phyloP scores from a whole-genome alignment of 2,113 vertebrate genomes.

The Hucho hucho region DNA sequence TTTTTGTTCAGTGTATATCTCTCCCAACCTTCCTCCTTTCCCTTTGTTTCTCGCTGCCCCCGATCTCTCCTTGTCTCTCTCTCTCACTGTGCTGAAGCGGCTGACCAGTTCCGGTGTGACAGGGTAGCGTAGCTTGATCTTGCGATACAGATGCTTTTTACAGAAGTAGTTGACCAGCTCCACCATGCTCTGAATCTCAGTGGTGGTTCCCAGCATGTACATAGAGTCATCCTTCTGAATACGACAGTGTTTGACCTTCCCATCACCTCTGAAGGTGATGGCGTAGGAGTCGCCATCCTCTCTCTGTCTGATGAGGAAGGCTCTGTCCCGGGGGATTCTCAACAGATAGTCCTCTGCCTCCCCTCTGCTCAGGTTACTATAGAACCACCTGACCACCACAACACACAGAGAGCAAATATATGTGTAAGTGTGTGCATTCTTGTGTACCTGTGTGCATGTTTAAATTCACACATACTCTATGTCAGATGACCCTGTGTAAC shows the following conservation, averaged over 20 bases:
- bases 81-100: conserved; percentile 83
- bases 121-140: conserved; percentile 92
- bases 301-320: conserved; percentile 91
- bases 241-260: conserved; percentile 94
- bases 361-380: conserved; percentile 89
- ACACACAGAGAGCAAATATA: background rate
- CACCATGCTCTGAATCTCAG: conserved; percentile 93
- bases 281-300: conserved; percentile 87
- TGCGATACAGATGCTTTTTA: conserved; percentile 90
- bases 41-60: too few species aligned
- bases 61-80: background rate
- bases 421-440: background rate
- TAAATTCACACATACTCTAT: background rate
- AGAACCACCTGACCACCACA: conserved; percentile 84
- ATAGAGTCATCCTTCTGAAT: conserved; percentile 86
- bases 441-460: conserved; percentile 2
- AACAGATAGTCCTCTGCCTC: conserved; percentile 94
- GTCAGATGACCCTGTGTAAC: conserved; percentile 29
- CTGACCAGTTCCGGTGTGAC: conserved; percentile 89
- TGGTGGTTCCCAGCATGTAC: conserved; percentile 88
- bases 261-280: conserved; percentile 96
- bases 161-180: conserved; percentile 90
- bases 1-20: too few species aligned
- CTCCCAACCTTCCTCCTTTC: too few species aligned
- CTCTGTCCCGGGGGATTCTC: conserved; percentile 92